Conservation (phyloP, 2,113 vertebrate species). For the Zapornia atra region DNA sequence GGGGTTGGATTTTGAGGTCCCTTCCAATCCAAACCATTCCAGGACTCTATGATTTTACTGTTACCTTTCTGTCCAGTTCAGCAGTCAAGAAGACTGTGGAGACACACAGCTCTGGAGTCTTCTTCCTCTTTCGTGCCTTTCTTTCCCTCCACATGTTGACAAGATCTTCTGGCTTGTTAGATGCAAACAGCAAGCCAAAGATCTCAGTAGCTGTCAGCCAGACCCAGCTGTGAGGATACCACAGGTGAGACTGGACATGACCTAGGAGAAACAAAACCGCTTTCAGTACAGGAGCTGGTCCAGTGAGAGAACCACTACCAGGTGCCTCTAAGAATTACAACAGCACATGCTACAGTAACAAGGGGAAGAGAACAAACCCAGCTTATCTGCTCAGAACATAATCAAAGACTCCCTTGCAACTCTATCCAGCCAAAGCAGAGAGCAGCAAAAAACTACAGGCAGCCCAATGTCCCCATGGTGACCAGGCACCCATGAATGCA, state of each 20-base stretch:
- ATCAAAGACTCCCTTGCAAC: not conserved
- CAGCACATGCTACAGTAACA: not conserved
- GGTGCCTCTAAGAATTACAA: not conserved
- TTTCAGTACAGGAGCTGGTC: not conserved
- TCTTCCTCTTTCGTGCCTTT: constrained; percentile 50
- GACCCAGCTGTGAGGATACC: constrained; percentile 94
- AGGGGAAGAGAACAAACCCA: not conserved
- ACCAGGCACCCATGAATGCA: not conserved
- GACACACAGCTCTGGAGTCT: constrained; percentile 42
- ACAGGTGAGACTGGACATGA: constrained; percentile 88
- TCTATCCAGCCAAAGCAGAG: not conserved
- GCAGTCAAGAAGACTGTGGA: constrained; percentile 80
- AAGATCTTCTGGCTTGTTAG: constrained; percentile 86
- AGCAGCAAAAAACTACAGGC: not conserved
- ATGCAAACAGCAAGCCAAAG: constrained; percentile 91
- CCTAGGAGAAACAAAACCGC: constrained; percentile 64
- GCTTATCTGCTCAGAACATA: not conserved
- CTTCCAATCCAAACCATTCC: no score
- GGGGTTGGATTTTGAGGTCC: no score
- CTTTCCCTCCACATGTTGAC: constrained; percentile 75
- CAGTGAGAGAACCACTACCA: not conserved
- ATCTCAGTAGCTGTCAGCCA: constrained; percentile 94
- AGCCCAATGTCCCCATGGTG: not conserved
- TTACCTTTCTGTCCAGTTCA: constrained; percentile 87
- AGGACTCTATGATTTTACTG: no score